Evolutionary conservation across 1,140 invertebrate species (phyloP).

Genomic region (Pogonognathellus flavescens): DNA sequence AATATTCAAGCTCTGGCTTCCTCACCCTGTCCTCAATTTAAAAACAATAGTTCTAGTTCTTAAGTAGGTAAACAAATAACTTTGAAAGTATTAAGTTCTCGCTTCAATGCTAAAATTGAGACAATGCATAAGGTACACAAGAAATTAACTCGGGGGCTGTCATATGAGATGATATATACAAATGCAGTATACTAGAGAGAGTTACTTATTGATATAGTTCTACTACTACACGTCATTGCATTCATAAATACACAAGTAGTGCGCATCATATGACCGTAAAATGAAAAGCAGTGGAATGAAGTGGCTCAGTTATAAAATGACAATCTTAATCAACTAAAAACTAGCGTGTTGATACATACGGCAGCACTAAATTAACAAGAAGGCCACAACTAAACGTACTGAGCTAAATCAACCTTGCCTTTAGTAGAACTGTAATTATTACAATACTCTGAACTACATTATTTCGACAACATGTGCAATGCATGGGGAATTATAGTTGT

Average conservation of each 20-base stretch:
- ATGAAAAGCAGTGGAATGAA: not conserved
- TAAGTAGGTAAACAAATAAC: not conserved
- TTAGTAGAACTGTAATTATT: not conserved
- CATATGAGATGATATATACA: too few relatives aligned
- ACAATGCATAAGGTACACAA: not conserved
- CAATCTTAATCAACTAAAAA: constrained; percentile 30
- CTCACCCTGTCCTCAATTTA: not conserved
- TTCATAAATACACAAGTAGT: constrained; percentile 5
- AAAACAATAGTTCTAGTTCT: not conserved
- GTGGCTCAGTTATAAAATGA: constrained; percentile 19
- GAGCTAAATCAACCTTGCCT: not conserved
- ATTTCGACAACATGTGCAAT: too few relatives aligned
- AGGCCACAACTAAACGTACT: not conserved
- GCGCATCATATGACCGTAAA: too few relatives aligned
- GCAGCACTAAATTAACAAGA: constrained; percentile 30
- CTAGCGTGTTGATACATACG: constrained; percentile 35
- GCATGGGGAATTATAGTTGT: too few relatives aligned
- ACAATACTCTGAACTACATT: not conserved
- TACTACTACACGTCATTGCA: not conserved
- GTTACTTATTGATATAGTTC: too few relatives aligned
- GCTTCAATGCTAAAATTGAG: constrained; percentile 45
- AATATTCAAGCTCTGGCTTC: too few relatives aligned
- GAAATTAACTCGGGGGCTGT: not conserved
- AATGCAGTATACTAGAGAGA: too few relatives aligned
- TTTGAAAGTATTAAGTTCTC: not conserved